Evolutionary conservation across 2,888 invertebrate genomes (phyloP), one percentile per base, ranked within the genome.

Genomic region (Andrena marginata): DNA sequence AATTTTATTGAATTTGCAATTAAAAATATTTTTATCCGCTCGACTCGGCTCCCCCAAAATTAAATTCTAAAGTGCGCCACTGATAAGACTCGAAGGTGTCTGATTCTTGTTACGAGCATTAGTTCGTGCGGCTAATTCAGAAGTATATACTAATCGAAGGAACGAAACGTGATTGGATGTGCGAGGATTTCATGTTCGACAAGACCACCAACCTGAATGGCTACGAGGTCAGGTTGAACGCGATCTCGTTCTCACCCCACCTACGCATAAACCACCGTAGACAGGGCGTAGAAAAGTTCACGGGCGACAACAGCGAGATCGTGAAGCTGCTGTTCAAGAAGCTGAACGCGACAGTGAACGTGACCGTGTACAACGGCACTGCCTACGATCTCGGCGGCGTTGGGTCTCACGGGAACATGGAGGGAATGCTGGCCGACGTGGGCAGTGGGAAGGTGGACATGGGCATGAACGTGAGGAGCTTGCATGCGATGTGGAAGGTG

Each of bases 281-380:
- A 7, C 7, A 48, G 0, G 82, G 81, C 3, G 2, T 74, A 10
- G 48, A 85, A 0, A 73, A 56, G 16, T 89, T 86, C 64, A 20
- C 26, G 8, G 90, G 90, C 1, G 88, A 88, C n/a, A 85, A 89
- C 59, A 67, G 86, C 4, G 84, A 87, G n/a, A 84, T 90, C 6
- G 51, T 80, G 7, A 76, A 82, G 5, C 67, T 85, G 5, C 56
- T 90, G 13, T 82, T 83, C 31, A 2, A 8, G 2, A 85, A 85
- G 20, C 63, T 90, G 8, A 84, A 83, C 60, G 87, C 82, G 0
- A 76, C 76, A 2, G 35, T 82, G 0, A 4, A 54, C 13, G 77
- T 87, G 5, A 59, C n/a, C 0, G 20, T 85, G 56, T 67, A 85
- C 63, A 65, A 71, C 5, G 79, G 69, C 0, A 83, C 60, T 8